Evolutionary conservation across 2,113 vertebrate genomes (phyloP), one percentile per base, ranked within the genome.

Genomic region (Theropithecus gelada): DNA sequence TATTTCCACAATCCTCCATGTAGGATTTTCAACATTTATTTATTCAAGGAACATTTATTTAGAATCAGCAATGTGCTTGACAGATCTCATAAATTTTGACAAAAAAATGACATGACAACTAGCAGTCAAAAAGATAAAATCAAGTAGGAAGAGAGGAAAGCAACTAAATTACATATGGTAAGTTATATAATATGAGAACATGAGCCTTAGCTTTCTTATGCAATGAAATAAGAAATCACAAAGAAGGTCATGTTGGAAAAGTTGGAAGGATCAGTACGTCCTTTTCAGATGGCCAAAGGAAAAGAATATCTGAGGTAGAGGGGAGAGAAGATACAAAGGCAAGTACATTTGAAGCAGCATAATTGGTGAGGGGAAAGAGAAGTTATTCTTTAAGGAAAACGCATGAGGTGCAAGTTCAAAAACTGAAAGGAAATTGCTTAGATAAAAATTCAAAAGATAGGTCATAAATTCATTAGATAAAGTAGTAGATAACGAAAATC

Each of bases 11-110:
- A 40, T 70, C 16, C 5, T 79, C 61, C 8, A 35, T n/a, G 1
- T 38, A 90, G 14, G 27, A 76, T 16, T 38, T 79, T 52, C 52
- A 94, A 73, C 10, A 84, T 76, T 88, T 88, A 88, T 75, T 94
- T 92, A 87, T 94, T 93, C 30, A 90, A 87, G 23, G 81, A 87
- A n/a, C 35, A 92, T 70, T 88, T 88, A 93, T 66, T 75, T 95
- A 92, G 45, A 97, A 79, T 90, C 88, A 96, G 79, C 17, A 75
- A 55, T 83, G 27, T 61, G 48, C 35, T 79, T 95, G 75, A 73
- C 40, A 87, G 6, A 66, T 8, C 27, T 90, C 32, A 83, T 61
- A 32, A 45, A 94, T 75, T 88, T 80, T 16, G 17, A 89, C 68
- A 23, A 76, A 86, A 86, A 81, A 66, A 20, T 27, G 38, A 50